Conservation (phyloP, 2,113 vertebrate genomes). For the Morone saxatilis region DNA sequence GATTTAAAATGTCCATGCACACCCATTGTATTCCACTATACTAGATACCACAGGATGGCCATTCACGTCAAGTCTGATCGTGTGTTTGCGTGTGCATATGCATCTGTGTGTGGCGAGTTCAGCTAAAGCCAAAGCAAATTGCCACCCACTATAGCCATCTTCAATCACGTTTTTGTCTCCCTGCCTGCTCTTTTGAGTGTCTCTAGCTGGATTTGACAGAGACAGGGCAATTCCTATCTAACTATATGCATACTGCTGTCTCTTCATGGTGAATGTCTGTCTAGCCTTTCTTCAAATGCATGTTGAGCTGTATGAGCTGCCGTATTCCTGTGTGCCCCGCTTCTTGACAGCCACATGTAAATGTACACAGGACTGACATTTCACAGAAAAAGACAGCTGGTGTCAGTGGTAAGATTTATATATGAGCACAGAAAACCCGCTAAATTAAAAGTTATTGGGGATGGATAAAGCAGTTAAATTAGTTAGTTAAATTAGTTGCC, state of each 20-base stretch:
- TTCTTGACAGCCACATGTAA: conserved; percentile 44
- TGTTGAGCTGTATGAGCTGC: conserved; percentile 24
- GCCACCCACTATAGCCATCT: conserved; percentile 4
- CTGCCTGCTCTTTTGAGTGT: conserved; percentile 10
- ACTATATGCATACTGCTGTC: conserved; percentile 1
- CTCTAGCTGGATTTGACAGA: conserved; percentile 39
- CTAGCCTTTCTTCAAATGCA: conserved; percentile 9
- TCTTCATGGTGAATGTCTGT: conserved; percentile 28
- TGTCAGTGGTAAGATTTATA: background rate
- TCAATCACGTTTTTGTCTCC: conserved; percentile 23
- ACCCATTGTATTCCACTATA: background rate
- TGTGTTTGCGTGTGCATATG: background rate
- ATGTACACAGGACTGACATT: conserved; percentile 23
- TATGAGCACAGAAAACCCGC: background rate
- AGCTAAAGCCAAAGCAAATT: conserved; percentile 1
- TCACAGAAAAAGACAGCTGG: conserved; percentile 38
- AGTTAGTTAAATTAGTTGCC: background rate
- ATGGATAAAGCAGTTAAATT: background rate
- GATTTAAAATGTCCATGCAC: background rate
- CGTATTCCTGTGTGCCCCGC: conserved; percentile 8
- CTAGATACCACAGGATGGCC: background rate
- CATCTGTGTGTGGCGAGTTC: background rate
- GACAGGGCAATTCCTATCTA: conserved; percentile 40
- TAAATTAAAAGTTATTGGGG: background rate
- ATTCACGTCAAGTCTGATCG: background rate